Evolutionary conservation across 2,888 invertebrate genomes (phyloP), one percentile per base, ranked within the genome.

Genomic region (Cheilosia scutellata): DNA sequence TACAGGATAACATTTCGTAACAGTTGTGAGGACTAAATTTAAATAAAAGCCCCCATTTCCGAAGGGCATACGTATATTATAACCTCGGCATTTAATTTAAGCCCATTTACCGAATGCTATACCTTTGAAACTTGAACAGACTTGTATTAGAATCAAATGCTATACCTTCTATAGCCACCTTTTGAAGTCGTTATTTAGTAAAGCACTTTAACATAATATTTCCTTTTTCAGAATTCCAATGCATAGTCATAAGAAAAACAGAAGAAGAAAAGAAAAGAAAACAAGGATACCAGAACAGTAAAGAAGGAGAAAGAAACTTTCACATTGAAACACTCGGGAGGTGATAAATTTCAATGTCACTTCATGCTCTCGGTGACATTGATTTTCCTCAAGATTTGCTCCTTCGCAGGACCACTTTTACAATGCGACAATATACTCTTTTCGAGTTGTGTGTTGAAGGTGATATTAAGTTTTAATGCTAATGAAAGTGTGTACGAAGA

Each of bases 281-380:
- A 11, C 2, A 11, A 9, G 20, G 20, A 20, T 20, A 20, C 20
- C 20, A 16, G 9, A 29, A 40, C 57, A 42, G 51, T 11, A 11
- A 42, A 9, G 53, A 58, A 37, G 51, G 33, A 33, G n/a, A 42
- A 25, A 55, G 49, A 70, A 75, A 76, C 55, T 84, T 71, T 71
- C 44, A 51, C 44, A 57, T 75, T 55, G 44, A 33, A 68, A 53
- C 60, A 60, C 65, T 76, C 60, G 55, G 55, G 72, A 63, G 72
- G 80, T 80, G 68, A 80, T 86, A 86, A 77, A 86, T 86, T 86
- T 80, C 80, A 72, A 76, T 80, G 86, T 86, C 76, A 76, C 80
- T 86, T 57, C 57, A 47, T 71, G 65, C 71, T 62, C 68, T 55
- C 75, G 31, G 65, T 71, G 80, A 76, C 84, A 76, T 86, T 86